Evolutionary conservation across 2,797 vertebrate genomes (phyloP), one percentile per base, ranked within the genome.

Genomic region (Momotus momota): DNA sequence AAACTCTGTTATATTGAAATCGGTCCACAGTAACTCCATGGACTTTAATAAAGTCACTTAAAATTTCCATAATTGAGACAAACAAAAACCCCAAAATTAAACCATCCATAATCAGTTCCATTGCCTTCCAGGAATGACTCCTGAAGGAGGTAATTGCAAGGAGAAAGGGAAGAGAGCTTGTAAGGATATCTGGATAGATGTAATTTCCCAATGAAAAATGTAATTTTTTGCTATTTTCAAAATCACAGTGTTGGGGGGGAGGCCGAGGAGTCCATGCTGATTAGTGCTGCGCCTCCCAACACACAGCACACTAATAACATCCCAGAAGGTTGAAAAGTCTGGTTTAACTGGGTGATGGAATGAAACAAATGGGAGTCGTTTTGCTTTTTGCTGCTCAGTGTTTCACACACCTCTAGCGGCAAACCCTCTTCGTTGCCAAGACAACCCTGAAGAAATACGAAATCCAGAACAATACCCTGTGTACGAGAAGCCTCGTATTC

Each of bases 371-470:
- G 41, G 72, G 74, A 97, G 78, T 70, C 26, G 5, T 67, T 90
- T 71, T 85, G 90, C 74, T 95, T 96, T 95, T 87, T 72, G 90
- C 92, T 95, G 83, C 71, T 94, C 95, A 92, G 94, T 85, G 92
- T 87, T 97, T 95, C 96, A 92, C 83, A 87, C 93, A 96, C 94
- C 93, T 96, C 94, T 94, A 95, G 94, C 90, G 65, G 94, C 94
- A 96, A 96, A 94, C 71, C 94, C 88, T 95, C 91, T 90, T 82
- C 18, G 96, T 97, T 97, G 96, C 96, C 96, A 96, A 94, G 95
- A 96, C 90, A 97, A 92, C 94, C 92, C 87, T 0, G 79, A 93
- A 95, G 95, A 97, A 94, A 93, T 92, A 73, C 79, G 87, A 95
- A 96, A 96, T 96, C 85, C 94, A 86, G 94, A 96, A 95, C 95